Conservation (phyloP, 2,888 invertebrate species). For the Venustoraphidia nigricollis region DNA sequence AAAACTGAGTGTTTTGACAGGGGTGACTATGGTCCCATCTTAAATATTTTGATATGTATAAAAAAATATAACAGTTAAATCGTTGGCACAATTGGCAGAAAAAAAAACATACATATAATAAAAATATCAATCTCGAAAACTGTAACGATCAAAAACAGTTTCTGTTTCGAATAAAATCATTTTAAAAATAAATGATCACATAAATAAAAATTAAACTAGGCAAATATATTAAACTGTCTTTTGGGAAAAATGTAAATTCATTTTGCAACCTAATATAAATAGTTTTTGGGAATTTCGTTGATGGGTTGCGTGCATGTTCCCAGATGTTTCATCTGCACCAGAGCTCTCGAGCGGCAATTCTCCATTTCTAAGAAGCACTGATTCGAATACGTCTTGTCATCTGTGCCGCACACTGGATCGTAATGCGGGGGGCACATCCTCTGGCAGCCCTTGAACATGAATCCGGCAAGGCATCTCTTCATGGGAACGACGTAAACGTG, state of each 20-base stretch:
- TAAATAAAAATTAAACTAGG: too few species aligned
- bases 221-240: neutral
- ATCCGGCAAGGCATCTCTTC: constrained; percentile 70
- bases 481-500: constrained; percentile 84
- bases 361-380: constrained; percentile 84
- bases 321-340: constrained; percentile 61
- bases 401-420: constrained; percentile 88
- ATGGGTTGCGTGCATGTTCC: constrained; percentile 76
- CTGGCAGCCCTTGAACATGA: constrained; percentile 75
- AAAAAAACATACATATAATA: too few species aligned
- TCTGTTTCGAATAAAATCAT: too few species aligned
- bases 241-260: neutral
- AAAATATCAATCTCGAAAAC: too few species aligned
- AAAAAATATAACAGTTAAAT: too few species aligned
- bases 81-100: too few species aligned
- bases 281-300: constrained; percentile 73
- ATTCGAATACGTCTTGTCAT: constrained; percentile 85
- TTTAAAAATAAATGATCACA: too few species aligned
- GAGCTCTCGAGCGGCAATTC: constrained; percentile 69
- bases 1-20: too few species aligned
- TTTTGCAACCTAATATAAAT: constrained; percentile 47
- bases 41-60: too few species aligned
- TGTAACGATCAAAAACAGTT: too few species aligned
- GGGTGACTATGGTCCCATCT: too few species aligned
- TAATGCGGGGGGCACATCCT: constrained; percentile 74